Conservation (phyloP, 2,797 vertebrate genomes). For the Menidia menidia region DNA sequence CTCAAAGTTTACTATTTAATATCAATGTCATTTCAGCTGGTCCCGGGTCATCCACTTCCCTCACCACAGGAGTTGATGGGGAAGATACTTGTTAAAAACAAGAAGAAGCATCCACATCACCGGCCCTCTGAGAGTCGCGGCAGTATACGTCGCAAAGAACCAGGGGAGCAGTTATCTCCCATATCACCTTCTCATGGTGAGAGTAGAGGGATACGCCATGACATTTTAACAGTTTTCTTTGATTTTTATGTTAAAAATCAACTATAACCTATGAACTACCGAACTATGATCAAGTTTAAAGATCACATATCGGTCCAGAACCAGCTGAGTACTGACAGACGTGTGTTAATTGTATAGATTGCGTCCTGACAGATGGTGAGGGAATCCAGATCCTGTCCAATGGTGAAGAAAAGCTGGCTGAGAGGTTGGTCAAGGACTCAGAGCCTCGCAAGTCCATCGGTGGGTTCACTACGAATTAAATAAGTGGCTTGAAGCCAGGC, state of each 20-base stretch:
- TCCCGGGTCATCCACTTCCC: constrained; percentile 82
- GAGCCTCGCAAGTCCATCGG: constrained; percentile 88
- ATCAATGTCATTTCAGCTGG: constrained; percentile 74
- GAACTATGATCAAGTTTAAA: neutral
- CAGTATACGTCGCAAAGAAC: constrained; percentile 82
- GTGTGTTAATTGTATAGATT: constrained; percentile 67
- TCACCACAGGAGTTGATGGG: constrained; percentile 89
- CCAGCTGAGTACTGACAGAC: neutral
- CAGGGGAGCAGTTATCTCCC: constrained; percentile 69
- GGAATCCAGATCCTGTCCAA: constrained; percentile 80
- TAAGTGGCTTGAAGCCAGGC: neutral
- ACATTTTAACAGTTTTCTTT: neutral
- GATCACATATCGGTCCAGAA: neutral
- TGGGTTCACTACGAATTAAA: constrained; percentile 55
- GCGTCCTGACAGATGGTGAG: constrained; percentile 72
- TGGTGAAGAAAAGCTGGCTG: constrained; percentile 85
- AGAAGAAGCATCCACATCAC: constrained; percentile 81
- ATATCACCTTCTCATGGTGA: constrained; percentile 77
- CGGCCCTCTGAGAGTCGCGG: constrained; percentile 62
- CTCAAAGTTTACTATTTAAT: neutral
- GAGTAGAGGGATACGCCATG: neutral
- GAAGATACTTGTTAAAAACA: constrained; percentile 94
- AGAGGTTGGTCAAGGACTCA: constrained; percentile 75
- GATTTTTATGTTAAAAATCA: neutral
- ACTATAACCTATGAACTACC: neutral